Percentiles rank a stretch among this genome's conserved stretches.
phyloP scores from a whole-genome alignment of 2,797 vertebrate species.

The Acanthiza pusilla region DNA sequence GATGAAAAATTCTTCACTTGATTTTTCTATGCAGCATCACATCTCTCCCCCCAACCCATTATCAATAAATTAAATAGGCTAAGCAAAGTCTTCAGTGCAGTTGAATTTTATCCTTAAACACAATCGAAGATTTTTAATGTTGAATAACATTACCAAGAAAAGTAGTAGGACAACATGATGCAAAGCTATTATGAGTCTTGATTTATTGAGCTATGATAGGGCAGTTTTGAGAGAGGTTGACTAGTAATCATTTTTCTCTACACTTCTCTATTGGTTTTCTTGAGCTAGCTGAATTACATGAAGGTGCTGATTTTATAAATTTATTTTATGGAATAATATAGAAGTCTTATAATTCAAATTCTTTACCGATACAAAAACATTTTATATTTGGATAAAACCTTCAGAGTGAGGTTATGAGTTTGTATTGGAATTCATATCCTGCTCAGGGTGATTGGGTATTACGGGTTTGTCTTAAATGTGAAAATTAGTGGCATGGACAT shows the following conservation, averaged over 20 bases:
- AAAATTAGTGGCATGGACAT: background rate
- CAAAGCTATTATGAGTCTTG: background rate
- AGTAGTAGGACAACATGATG: background rate
- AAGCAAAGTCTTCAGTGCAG: background rate
- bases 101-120: background rate
- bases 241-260: background rate
- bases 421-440: background rate
- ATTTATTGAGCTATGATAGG: background rate
- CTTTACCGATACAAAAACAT: background rate
- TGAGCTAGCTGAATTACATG: background rate
- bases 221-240: background rate
- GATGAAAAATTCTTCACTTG: background rate
- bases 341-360: background rate
- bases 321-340: background rate
- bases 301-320: background rate
- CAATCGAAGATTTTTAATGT: background rate
- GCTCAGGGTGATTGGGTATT: background rate
- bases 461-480: background rate
- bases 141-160: background rate
- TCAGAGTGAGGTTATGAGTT: background rate
- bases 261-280: background rate
- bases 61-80: background rate
- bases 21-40: background rate
- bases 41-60: background rate
- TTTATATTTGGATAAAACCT: background rate